Conservation (phyloP, 2,888 invertebrate genomes). For the Blera fallax region DNA sequence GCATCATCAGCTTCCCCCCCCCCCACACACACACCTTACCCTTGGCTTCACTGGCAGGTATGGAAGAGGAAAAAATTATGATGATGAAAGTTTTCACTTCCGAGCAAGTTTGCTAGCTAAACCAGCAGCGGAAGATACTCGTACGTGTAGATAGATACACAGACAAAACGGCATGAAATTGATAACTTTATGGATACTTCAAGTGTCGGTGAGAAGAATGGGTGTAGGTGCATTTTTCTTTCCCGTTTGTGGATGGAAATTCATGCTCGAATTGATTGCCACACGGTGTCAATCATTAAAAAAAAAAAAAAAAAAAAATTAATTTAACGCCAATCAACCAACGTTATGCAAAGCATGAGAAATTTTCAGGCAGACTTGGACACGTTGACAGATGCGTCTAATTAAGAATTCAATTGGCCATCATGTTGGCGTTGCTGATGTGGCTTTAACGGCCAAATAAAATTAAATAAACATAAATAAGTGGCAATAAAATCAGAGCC, state of each 20-base stretch:
- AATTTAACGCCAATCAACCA: not conserved
- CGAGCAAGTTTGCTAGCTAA: slow-evolving; percentile 19
- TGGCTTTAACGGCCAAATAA: slow-evolving; percentile 55
- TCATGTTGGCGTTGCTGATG: slow-evolving; percentile 16
- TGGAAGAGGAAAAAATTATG: slow-evolving; percentile 20
- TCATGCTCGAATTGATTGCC: slow-evolving; percentile 36
- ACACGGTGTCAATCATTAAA: slow-evolving; percentile 26
- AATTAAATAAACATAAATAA: slow-evolving; percentile 32
- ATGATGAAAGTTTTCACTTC: slow-evolving; percentile 65
- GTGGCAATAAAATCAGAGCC: slow-evolving; percentile 34
- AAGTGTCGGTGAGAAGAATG: not conserved
- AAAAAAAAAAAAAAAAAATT: no score
- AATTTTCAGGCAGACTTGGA: not conserved
- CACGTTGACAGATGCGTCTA: slow-evolving; percentile 50
- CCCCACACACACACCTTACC: slow-evolving; percentile 17
- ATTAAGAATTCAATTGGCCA: slow-evolving; percentile 66
- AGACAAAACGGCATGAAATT: not conserved
- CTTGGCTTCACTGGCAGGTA: not conserved
- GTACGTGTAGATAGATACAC: not conserved
- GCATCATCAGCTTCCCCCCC: slow-evolving; percentile 5
- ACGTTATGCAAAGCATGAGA: slow-evolving; percentile 8
- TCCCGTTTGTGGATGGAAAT: not conserved
- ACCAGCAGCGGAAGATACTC: slow-evolving; percentile 10
- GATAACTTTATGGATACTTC: slow-evolving; percentile 7
- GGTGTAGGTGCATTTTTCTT: slow-evolving; percentile 9